Base-by-base conservation (phyloP, 2,888 invertebrate species). In the Barypeithes pellucidus region DNA sequence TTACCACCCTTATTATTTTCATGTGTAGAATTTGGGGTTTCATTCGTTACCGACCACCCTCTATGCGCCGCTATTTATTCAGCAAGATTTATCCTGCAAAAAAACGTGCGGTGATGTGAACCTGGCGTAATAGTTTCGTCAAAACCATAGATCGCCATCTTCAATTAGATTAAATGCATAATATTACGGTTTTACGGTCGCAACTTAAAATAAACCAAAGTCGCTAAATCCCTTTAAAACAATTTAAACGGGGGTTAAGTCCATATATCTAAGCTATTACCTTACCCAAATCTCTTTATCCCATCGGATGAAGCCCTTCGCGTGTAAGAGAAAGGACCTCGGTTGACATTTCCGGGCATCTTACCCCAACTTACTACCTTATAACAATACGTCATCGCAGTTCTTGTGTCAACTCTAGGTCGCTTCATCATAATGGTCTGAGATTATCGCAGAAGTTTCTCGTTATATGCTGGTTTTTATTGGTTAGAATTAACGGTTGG, bases 371-470 rank as follows among this genome's bases (percentile, higher is more conserved):
- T 62, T 22, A 43, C 62, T 36, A 43, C 62, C 39, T 62, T 45
- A 61, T 61, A 62, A 45, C 43, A 45, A 62, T 41, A 62, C 20
- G 62, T 45, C 62, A 43, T 62, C 41, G 54, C 33, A 29, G 24
- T 54, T 54, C 33, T 54, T 54, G 33, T 33, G 52, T 52, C 52
- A 52, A 52, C 52, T n/a, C 52, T 24, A 7, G 24, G 54, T 54
- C 54, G 54, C n/a, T 54, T 54, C 16, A n/a, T 54, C 16, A 33
- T 54, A 54, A 54, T 33, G 16, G 29, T 9, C 33, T 1, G 54
- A 14, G 33, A 16, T 54, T 54, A n/a, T n/a, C n/a, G 29, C 29
- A 8, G 2, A 2, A 16, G 54, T 14, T 52, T 52, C 52, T 22
- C 20, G 45, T 45, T 47, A 22, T 8, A 45, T n/a, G n/a, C n/a